phyloP scores from a whole-genome alignment of 2,113 vertebrate genomes.

The Chamaetylas fuelleborni region DNA sequence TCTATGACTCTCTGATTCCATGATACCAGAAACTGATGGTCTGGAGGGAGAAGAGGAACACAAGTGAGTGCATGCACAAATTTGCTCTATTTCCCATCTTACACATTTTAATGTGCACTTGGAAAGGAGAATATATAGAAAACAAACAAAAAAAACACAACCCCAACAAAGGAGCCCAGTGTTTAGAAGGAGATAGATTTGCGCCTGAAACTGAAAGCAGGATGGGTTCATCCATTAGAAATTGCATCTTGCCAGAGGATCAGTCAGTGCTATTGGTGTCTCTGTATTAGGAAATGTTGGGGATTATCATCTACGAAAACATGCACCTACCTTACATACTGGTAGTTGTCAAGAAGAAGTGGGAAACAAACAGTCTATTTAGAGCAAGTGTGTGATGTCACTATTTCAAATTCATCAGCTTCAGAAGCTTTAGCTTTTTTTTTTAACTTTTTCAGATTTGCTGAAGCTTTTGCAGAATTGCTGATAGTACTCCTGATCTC shows the following conservation, averaged over 20 bases:
- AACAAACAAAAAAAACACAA: neutral
- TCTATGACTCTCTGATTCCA: neutral
- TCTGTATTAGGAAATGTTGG: neutral
- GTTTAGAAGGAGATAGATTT: neutral
- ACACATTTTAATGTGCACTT: neutral
- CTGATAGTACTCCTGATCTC: neutral
- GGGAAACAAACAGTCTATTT: neutral
- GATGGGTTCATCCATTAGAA: neutral
- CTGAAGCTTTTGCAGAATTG: neutral
- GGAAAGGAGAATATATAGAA: neutral
- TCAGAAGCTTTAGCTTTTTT: neutral
- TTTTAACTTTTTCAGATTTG: neutral
- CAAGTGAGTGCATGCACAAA: accelerated
- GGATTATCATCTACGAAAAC: neutral
- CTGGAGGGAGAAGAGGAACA: neutral
- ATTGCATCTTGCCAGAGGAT: neutral
- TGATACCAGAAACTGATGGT: neutral
- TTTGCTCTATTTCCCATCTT: neutral
- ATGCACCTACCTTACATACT: neutral
- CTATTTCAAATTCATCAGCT: neutral
- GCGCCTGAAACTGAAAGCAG: neutral
- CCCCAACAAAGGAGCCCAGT: neutral
- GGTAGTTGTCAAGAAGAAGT: neutral
- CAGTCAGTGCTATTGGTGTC: neutral
- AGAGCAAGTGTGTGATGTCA: neutral